Evolutionary conservation across 2,888 invertebrate species (phyloP).

Genomic region (Pelosia muscerda): DNA sequence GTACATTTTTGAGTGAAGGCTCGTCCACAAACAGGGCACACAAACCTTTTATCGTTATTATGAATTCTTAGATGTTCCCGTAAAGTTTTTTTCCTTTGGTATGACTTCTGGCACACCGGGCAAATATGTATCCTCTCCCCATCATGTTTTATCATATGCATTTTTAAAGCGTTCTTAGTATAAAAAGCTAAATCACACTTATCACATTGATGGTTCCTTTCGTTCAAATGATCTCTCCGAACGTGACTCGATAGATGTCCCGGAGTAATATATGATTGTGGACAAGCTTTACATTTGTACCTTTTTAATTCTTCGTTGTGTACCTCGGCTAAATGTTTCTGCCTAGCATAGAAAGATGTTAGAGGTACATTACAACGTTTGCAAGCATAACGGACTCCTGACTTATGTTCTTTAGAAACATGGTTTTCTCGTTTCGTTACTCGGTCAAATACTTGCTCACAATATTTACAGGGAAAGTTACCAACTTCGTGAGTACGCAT

Average conservation of each 20-base stretch:
- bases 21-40: conserved; percentile 78
- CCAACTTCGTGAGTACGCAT: conserved; percentile 84
- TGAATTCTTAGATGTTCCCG: conserved; percentile 81
- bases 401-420: conserved; percentile 80
- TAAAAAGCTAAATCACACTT: conserved; percentile 85
- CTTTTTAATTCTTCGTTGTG: conserved; percentile 81
- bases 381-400: conserved; percentile 77
- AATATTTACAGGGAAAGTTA: conserved; percentile 75
- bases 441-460: conserved; percentile 74
- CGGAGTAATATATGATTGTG: conserved; percentile 81
- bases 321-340: conserved; percentile 79
- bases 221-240: conserved; percentile 78
- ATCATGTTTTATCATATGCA: conserved; percentile 87
- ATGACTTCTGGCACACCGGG: conserved; percentile 81
- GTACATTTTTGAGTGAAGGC: conserved; percentile 84
- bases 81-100: conserved; percentile 79
- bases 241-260: conserved; percentile 81
- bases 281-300: conserved; percentile 81
- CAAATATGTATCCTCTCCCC: conserved; percentile 84
- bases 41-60: conserved; percentile 78
- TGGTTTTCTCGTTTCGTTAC: conserved; percentile 81
- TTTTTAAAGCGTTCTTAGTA: conserved; percentile 84
- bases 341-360: conserved; percentile 77
- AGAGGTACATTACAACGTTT: conserved; percentile 76
- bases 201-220: conserved; percentile 81